Conservation (phyloP, 2,888 invertebrate species). For the Pseudeuparius sepicola region DNA sequence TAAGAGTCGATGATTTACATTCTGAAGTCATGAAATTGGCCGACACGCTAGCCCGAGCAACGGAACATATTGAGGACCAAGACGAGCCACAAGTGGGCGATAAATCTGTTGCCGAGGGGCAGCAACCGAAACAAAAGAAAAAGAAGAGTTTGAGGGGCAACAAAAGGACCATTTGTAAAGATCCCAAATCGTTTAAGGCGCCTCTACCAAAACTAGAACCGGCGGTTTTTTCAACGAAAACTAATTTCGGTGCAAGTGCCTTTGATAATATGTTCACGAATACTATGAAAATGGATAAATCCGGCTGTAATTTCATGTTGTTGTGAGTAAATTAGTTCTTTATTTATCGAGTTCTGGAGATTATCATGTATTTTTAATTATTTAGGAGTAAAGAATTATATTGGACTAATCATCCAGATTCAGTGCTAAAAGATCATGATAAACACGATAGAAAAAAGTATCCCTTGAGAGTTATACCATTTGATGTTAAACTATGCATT, state of each 20-base stretch:
- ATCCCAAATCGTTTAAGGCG: constrained; percentile 24
- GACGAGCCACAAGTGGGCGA: constrained; percentile 21
- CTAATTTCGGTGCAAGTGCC: constrained; percentile 27
- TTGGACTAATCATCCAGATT: no score
- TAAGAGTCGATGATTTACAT: constrained; percentile 78
- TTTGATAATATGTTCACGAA: constrained; percentile 31
- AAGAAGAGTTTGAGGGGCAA: constrained; percentile 24
- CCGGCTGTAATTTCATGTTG: constrained; percentile 25
- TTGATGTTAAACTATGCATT: constrained; percentile 44
- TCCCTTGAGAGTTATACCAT: no score
- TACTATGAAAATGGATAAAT: constrained; percentile 24
- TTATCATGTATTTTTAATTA: no score
- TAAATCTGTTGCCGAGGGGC: constrained; percentile 21
- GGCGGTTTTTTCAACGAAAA: constrained; percentile 28
- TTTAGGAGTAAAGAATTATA: constrained; percentile 25
- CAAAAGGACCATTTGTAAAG: constrained; percentile 27
- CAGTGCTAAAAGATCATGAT: no score
- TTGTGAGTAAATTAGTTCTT: no score
- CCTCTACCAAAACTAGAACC: constrained; percentile 29
- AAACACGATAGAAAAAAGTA: no score
- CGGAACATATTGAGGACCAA: constrained; percentile 15
- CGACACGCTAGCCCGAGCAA: constrained; percentile 48
- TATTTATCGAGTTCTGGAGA: no score
- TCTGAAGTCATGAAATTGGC: constrained; percentile 71
- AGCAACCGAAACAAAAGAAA: constrained; percentile 21